Evolutionary conservation across 1,140 invertebrate species (phyloP).

Genomic region (Cecropterus lyciades): DNA sequence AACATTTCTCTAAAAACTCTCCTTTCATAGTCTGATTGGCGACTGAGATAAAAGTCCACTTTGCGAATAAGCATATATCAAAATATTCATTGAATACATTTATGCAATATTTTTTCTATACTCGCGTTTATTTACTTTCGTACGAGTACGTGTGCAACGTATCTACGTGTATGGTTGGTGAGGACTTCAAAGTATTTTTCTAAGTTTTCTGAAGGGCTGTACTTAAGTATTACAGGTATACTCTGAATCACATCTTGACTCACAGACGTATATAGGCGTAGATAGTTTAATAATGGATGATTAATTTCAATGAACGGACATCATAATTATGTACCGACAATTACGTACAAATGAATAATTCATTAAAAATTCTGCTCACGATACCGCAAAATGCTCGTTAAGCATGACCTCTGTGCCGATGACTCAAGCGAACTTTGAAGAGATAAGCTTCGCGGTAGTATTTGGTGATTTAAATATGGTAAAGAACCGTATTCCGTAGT

Average conservation of each 20-base stretch:
- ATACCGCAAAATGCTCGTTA: slow-evolving; percentile 34
- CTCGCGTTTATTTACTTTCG: too few relatives aligned
- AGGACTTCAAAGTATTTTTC: too few relatives aligned
- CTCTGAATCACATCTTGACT: slow-evolving; percentile 61
- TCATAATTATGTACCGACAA: slow-evolving; percentile 42
- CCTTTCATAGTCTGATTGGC: too few relatives aligned
- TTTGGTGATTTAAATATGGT: slow-evolving; percentile 5
- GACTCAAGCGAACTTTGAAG: slow-evolving; percentile 21
- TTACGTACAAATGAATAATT: slow-evolving; percentile 39
- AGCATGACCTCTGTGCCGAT: slow-evolving; percentile 24
- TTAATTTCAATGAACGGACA: slow-evolving; percentile 59
- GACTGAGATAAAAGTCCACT: too few relatives aligned
- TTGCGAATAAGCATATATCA: too few relatives aligned
- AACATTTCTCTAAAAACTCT: too few relatives aligned
- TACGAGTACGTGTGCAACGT: too few relatives aligned
- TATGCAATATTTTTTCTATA: too few relatives aligned
- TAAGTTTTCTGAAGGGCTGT: too few relatives aligned
- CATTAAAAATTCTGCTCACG: slow-evolving; percentile 43
- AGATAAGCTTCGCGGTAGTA: slow-evolving; percentile 19
- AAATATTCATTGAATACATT: too few relatives aligned
- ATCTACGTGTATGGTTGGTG: too few relatives aligned
- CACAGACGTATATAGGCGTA: slow-evolving; percentile 49
- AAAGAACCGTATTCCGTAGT: not conserved
- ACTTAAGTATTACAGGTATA: not conserved
- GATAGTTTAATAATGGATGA: slow-evolving; percentile 53